Evolutionary conservation across 2,113 vertebrate species (phyloP).

Genomic region (Suncus etruscus): DNA sequence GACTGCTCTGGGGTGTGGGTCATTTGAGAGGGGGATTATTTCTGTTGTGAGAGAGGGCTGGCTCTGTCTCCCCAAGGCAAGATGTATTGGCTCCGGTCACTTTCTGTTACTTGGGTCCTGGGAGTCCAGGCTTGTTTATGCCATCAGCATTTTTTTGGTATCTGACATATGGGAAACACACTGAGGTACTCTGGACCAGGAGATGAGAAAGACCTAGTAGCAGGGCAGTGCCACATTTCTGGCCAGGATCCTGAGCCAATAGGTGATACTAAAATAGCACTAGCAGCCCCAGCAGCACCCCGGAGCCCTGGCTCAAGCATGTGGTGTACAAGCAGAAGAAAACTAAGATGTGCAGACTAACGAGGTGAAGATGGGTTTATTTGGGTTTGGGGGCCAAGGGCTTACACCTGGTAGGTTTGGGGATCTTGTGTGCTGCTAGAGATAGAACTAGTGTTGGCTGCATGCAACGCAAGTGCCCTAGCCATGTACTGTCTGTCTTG

Average conservation of each 20-base stretch:
- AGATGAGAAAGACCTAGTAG: neutral
- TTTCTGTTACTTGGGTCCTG: neutral
- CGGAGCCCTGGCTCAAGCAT: neutral
- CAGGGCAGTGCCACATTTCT: neutral
- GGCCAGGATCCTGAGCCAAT: neutral
- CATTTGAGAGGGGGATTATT: neutral
- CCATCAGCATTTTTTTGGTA: neutral
- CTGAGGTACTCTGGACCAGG: neutral
- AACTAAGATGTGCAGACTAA: accelerated
- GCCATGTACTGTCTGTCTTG: too few species aligned
- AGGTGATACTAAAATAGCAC: neutral
- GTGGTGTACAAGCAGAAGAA: neutral
- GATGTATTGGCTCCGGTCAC: neutral
- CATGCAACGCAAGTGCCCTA: too few species aligned
- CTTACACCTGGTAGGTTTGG: neutral
- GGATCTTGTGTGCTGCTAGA: too few species aligned
- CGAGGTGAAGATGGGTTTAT: neutral
- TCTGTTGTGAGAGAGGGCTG: too few species aligned
- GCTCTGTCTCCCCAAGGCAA: neutral
- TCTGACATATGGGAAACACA: neutral
- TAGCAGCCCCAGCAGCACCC: too few species aligned
- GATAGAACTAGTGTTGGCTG: too few species aligned
- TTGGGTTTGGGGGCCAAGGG: neutral
- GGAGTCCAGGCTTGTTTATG: neutral
- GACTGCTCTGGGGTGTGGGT: neutral